Evolutionary conservation across 30 jellyfish, hydroid and myxozoan genomes (phyloP), one percentile per base, ranked within the genome.

Genomic region (Chrysaora quinquecirrha): DNA sequence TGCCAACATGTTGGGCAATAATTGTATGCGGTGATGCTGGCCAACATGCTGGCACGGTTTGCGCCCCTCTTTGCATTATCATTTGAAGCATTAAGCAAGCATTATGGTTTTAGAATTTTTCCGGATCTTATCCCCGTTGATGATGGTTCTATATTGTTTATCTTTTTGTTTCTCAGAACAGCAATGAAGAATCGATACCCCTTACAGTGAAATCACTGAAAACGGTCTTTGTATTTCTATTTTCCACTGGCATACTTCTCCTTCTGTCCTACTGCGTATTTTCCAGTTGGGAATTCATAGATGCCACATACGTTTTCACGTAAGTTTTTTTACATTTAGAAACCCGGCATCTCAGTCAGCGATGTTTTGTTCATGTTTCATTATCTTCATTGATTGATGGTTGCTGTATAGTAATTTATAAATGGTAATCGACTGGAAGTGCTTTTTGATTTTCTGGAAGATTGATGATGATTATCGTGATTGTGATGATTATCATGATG

Each of bases 221-320:
- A 20, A 52, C 68, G 12, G 9, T 52, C 24, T 10, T 20, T 16
- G 19, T 52, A 52, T 52, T 52, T 25, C 29, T 52, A 25, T 19
- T 52, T 2, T 52, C 85, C 1, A 2, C 61, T 27, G 73, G n/a
- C 46, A 49, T 14, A 24, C 46, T 80, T 29, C 65, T 76, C 0
- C 16, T 11, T 29, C 22, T 38, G 16, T 80, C 90, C 14, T 80
- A 29, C 21, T 21, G 23, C 69, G 30, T 66, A 22, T 34, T 38
- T 49, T 2, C 56, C 19, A 19, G 74, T 32, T 80, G 90, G 90
- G 35, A 64, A 14, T 80, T 64, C 62, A 21, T 64, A 14, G 33
- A 31, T 27, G 71, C 90, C 18, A 83, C 72, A 30, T 80, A 63
- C 61, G 62, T 84, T 33, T 80, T 80, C 46, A 68, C 65, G 90